phyloP scores from a whole-genome alignment of 1,140 invertebrate genomes.

The Macrotrachela quadricornifera region DNA sequence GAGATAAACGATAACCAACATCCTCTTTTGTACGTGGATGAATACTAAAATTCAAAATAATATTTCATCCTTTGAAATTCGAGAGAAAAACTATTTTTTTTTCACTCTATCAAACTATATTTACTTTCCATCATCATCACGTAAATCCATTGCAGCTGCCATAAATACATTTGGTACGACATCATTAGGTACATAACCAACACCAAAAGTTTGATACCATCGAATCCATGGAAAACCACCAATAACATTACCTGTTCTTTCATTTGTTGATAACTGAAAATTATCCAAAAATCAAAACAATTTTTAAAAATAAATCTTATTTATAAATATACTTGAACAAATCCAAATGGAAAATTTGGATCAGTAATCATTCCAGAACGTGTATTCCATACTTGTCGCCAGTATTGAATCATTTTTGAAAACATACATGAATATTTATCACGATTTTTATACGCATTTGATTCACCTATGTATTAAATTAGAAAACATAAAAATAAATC shows the following conservation, averaged over 20 bases:
- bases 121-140: slow-evolving; percentile 9
- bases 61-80: too few species aligned
- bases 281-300: too few species aligned
- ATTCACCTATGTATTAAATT: slow-evolving; percentile 10
- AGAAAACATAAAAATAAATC: too few species aligned
- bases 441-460: slow-evolving; percentile 8
- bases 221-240: slow-evolving; percentile 13
- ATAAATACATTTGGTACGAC: slow-evolving; percentile 18
- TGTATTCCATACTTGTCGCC: slow-evolving; percentile 15
- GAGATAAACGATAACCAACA: neutral
- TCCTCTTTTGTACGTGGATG: neutral
- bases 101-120: too few species aligned
- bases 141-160: slow-evolving; percentile 21
- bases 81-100: too few species aligned
- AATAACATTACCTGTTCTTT: neutral
- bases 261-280: slow-evolving; percentile 8
- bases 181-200: slow-evolving; percentile 19
- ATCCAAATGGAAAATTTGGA: slow-evolving; percentile 20
- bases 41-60: neutral
- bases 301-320: too few species aligned
- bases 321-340: slow-evolving; percentile 16
- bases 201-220: slow-evolving; percentile 19
- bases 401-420: slow-evolving; percentile 19
- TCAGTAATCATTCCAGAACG: slow-evolving; percentile 12
- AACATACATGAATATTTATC: slow-evolving; percentile 19